These are phyloP conservation scores for Andricus quercusramuli DNA, from an alignment of 2,888 invertebrate genomes.

Conservation along the genomic window DNA sequence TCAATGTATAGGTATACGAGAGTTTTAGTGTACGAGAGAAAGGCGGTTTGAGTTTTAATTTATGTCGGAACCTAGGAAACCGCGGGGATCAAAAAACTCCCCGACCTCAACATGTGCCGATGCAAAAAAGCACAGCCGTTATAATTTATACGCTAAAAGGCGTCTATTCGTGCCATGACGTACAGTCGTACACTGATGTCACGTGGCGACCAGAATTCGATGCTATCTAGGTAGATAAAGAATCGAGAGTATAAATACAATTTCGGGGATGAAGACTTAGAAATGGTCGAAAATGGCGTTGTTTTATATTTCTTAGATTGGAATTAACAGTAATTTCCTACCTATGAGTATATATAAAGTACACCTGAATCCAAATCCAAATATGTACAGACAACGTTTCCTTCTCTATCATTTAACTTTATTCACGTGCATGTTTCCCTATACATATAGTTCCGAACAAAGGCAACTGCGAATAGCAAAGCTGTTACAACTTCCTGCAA, in stretches of 20 bases:
- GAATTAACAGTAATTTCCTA: background rate
- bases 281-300: background rate
- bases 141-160: slow-evolving; percentile 74
- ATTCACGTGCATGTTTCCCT: too few relatives aligned
- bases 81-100: slow-evolving; percentile 47
- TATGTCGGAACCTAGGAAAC: slow-evolving; percentile 55
- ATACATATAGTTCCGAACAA: too few relatives aligned
- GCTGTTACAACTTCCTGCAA: background rate
- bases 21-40: slow-evolving; percentile 47
- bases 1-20: slow-evolving; percentile 31
- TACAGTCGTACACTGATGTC: slow-evolving; percentile 58
- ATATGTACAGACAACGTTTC: too few relatives aligned
- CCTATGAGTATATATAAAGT: too few relatives aligned
- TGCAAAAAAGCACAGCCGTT: slow-evolving; percentile 69
- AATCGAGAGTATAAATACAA: background rate
- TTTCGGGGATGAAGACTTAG: background rate
- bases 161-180: slow-evolving; percentile 55
- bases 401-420: too few relatives aligned
- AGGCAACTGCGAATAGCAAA: background rate
- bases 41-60: slow-evolving; percentile 49
- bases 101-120: slow-evolving; percentile 66
- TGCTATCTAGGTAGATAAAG: slow-evolving; percentile 38
- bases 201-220: slow-evolving; percentile 49
- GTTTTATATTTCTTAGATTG: background rate
- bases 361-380: too few relatives aligned